Evolutionary conservation across 2,888 invertebrate species (phyloP), one percentile per base, ranked within the genome.

Genomic region (Acronicta leporina): DNA sequence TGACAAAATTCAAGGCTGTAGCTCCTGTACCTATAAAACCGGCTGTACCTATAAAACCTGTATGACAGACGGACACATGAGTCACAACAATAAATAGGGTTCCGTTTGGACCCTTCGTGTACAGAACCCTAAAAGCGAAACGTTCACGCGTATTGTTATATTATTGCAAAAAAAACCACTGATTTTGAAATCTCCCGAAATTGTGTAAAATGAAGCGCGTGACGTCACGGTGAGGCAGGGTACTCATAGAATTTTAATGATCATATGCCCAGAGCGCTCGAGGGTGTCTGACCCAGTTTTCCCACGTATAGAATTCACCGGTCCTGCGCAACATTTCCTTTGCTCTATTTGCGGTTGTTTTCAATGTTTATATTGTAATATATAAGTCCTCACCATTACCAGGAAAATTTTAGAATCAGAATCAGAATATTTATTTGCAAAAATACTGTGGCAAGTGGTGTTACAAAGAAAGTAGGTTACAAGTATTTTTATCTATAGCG

Each of bases 221-320:
- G 55, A 55, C 65, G 64, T 46, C 47, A 41, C 42, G 11, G 65
- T 55, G 46, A 62, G 38, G 60, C 46, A 16, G 54, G 46, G 49
- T 46, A 27, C 62, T 73, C 67, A 63, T 70, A 48, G 62, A 73
- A 73, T 77, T 77, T 75, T 75, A 77, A 75, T 75, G 75, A 60
- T 56, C 69, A 57, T 59, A 52, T 45, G 58, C 55, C 54, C 66
- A 58, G 63, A 62, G 62, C 59, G 56, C 65, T 44, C 54, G 38
- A 9, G 50, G 55, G 53, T 55, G 41, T 38, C 42, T 73, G 77
- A 75, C 75, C 77, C 51, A 75, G 45, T 70, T 77, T 77, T 49
- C 60, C 47, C 44, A 62, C 15, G 47, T 40, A 30, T 46, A 57
- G n/a, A 65, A 65, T 61, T 43, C 43, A 51, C 20, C 42, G 33